Evolutionary conservation across 2,888 invertebrate genomes (phyloP).

Genomic region (Polyommatus icarus): DNA sequence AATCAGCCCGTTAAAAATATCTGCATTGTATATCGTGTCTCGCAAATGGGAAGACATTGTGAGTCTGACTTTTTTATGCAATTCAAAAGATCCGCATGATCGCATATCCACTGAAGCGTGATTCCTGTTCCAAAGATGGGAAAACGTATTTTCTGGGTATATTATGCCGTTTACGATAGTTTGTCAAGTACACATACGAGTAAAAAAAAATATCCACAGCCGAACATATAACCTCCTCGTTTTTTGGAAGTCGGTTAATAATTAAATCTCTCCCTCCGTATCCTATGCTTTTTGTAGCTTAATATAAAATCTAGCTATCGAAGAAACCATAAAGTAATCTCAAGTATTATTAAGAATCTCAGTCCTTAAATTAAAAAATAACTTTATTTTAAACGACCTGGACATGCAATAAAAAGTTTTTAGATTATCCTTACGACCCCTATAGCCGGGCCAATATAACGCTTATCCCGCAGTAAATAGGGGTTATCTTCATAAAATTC

Average conservation of each 20-base stretch:
- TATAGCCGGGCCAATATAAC: background rate
- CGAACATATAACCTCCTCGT: no score
- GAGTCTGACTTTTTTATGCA: background rate
- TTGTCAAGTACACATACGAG: background rate
- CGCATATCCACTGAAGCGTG: background rate
- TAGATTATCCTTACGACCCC: background rate
- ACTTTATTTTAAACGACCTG: background rate
- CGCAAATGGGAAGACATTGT: background rate
- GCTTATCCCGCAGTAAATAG: background rate
- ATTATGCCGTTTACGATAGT: background rate
- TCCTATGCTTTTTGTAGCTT: background rate
- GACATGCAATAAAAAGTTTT: conserved; percentile 7
- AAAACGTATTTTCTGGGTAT: background rate
- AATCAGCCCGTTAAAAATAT: background rate
- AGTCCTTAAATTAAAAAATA: conserved; percentile 1
- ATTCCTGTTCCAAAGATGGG: background rate
- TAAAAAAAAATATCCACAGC: no score
- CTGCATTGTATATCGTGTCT: conserved; percentile 5
- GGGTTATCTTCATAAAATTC: background rate
- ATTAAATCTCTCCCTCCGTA: no score
- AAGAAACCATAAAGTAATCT: background rate
- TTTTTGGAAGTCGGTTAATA: no score
- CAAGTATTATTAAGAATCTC: conserved; percentile 6
- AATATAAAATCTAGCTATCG: background rate
- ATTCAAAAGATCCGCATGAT: conserved; percentile 5